Evolutionary conservation across 92 coral and sea anemone genomes (phyloP).

Genomic region (Paramuricea clavata): DNA sequence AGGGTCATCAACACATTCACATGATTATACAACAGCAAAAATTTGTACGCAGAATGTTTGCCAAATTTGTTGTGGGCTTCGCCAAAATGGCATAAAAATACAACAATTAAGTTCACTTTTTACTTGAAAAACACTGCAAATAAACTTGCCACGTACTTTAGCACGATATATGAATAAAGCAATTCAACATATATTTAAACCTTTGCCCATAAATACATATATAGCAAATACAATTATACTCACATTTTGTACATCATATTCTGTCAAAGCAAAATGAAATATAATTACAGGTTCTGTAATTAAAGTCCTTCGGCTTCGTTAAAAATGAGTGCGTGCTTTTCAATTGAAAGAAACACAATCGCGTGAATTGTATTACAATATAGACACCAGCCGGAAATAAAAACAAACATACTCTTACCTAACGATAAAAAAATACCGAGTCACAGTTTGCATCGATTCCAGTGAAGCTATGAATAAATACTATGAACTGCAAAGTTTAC

Average conservation of each 20-base stretch:
- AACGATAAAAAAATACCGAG: background rate
- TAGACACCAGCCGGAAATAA: background rate
- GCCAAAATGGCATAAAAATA: no score
- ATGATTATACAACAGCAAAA: no score
- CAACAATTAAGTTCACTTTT: background rate
- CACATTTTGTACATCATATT: background rate
- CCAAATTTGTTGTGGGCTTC: no score
- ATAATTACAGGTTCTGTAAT: background rate
- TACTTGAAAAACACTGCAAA: background rate
- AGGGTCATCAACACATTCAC: no score
- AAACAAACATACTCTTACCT: background rate
- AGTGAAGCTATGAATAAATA: background rate
- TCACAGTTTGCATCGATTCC: background rate
- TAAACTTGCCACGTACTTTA: background rate
- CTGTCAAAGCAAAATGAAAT: slow-evolving; percentile 8
- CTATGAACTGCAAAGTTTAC: background rate
- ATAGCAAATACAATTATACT: background rate
- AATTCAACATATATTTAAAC: background rate
- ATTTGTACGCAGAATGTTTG: no score
- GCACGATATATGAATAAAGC: background rate
- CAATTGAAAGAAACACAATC: background rate
- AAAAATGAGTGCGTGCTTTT: no score
- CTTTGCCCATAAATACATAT: no score
- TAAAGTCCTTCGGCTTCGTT: background rate
- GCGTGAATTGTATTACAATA: background rate